Base-by-base conservation (phyloP, 2,113 vertebrate species). In the Scatophagus argus region DNA sequence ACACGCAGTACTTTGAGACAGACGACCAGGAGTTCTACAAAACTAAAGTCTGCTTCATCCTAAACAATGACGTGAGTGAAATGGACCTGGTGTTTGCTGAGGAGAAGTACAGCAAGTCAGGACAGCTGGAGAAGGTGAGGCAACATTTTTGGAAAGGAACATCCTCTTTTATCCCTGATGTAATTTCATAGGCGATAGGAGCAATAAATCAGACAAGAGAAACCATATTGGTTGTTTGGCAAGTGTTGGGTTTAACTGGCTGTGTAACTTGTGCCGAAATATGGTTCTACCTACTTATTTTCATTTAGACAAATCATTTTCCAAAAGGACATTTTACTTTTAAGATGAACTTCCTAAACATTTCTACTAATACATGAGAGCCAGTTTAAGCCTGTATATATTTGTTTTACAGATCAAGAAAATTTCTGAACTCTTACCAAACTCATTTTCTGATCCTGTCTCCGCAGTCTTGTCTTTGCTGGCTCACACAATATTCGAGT, bases 1-100 rank as follows among this genome's bases (percentile, higher is more conserved):
- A 59, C 23, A 61, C 60, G 61, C 89, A 99, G 98, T 99, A 99
- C 92, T 99, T 99, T 90, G 98, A 99, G 94, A 97, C 98, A 0
- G 98, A 99, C 68, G 98, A 99, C 90, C 97, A 97, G 62, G 98
- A 99, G 90, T 99, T 99, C 93, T 99, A 98, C 93, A 99, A 99
- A 94, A 98, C 97, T 82, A 99, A 99, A 94, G 98, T 99, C 75
- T 98, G 97, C 93, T 99, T 98, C 92, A 96, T 99, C 89, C 94
- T 99, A 84, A 97, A 99, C 93, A 98, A 99, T 91, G 98, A 99
- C 90, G 96, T 99, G 91, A 98, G 96, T 76, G 98, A 99, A 88
- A 98, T 99, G 96, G 98, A 99, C 89, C 92, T 99, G 83, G 96
- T 98, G 82, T 99, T 99, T 87, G 97, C 98, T 49, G 98, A 99